Evolutionary conservation across 2,113 vertebrate genomes (phyloP).

Genomic region (Scolopax mira): DNA sequence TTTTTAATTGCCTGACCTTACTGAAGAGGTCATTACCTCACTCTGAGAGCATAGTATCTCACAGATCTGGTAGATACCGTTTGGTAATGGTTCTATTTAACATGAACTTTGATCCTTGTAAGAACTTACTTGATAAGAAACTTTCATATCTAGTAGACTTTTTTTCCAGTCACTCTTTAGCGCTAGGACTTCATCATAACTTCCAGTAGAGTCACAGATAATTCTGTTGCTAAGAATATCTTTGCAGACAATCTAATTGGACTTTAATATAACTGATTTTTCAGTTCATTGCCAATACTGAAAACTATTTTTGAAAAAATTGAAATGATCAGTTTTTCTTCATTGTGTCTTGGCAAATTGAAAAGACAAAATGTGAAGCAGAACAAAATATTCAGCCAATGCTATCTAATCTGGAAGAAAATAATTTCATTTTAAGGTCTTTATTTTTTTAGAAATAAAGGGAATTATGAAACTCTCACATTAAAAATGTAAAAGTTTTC

Average conservation of each 20-base stretch:
- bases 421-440: not conserved
- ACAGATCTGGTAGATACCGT: not conserved
- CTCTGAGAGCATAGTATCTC: not conserved
- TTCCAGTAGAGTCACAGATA: not conserved
- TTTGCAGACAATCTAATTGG: not conserved
- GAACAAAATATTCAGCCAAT: not conserved
- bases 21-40: not conserved
- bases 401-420: not conserved
- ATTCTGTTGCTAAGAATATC: not conserved
- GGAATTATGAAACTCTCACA: not conserved
- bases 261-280: not conserved
- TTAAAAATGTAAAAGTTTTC: not conserved
- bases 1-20: not conserved
- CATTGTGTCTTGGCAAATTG: not conserved
- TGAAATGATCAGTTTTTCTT: not conserved
- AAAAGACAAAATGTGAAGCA: not conserved
- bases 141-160: not conserved
- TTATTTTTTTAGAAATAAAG: not conserved
- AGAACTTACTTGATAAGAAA: not conserved
- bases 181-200: not conserved
- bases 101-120: not conserved
- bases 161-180: not conserved
- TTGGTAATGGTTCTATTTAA: not conserved
- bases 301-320: not conserved
- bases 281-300: not conserved